Evolutionary conservation across 2,888 invertebrate species (phyloP).

Genomic region (Machimus rusticus): DNA sequence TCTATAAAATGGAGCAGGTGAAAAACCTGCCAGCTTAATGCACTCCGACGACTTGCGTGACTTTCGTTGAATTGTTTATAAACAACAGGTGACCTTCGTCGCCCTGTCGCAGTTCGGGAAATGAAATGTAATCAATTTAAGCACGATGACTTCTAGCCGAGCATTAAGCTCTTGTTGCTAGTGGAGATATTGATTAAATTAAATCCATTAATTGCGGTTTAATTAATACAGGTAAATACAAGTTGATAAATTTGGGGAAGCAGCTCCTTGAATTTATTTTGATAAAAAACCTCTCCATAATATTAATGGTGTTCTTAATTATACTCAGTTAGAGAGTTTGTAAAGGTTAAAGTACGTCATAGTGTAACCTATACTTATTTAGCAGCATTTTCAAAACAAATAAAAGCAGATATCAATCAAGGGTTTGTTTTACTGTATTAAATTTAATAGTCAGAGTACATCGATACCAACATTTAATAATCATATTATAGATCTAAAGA

Average conservation of each 20-base stretch:
- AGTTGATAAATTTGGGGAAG: not conserved
- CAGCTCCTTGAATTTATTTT: not conserved
- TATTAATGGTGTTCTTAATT: not conserved
- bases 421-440: no score
- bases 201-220: not conserved
- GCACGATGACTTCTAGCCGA: not conserved
- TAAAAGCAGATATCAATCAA: no score
- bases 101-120: not conserved
- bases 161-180: not conserved
- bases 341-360: not conserved
- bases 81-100: not conserved
- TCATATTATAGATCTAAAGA: no score
- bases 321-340: not conserved
- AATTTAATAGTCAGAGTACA: no score
- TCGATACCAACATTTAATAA: no score
- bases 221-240: not conserved
- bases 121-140: not conserved
- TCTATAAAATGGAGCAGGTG: not conserved
- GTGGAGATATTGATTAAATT: not conserved
- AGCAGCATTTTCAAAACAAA: no score
- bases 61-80: not conserved
- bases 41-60: not conserved
- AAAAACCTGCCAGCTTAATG: not conserved
- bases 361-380: not conserved
- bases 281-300: not conserved